Base-by-base conservation (phyloP, 2,113 vertebrate genomes). In the Anolis carolinensis region DNA sequence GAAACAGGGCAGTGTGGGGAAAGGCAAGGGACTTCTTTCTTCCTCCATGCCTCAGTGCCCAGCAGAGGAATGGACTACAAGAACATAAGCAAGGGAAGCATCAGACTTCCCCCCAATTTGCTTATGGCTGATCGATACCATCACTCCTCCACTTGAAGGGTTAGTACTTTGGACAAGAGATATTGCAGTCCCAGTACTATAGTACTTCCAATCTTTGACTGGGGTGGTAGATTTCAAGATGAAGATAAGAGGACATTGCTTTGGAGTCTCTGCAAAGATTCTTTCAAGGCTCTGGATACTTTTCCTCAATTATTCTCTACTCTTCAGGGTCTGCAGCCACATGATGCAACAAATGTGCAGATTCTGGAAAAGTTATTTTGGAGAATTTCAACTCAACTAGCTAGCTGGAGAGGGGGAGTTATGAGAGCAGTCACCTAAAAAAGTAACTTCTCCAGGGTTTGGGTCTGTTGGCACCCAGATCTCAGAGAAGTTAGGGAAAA, bases 61-160 rank as follows among this genome's bases (percentile, higher is more conserved):
- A 77, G 36, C 30, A 55, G 77, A 78, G 44, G 59, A 81, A 85
- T 50, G 84, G 72, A 75, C 82, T 75, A 78, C 82, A 84, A 81
- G 77, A 80, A 88, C 81, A 88, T 74, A 84, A 88, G 77, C 44
- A 84, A 88, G 76, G 77, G 77, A 88, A 80, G 82, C 77, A 74
- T 39, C 67, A 30, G 20, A 62, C 67, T 62, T 62, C 34, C 30
- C 63, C 75, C 23, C 27, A 52, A 36, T 3, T 59, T 48, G 50
- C 32, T 81, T 68, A 52, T 13, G 23, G n/a, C 21, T 67, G 14
- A 59, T 7, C 10, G 30, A 59, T n/a, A 67, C 52, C 32, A 32
- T 9, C 75, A 39, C 34, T 77, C 73, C 32, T 18, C 55, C 67
- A 50, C 16, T 11, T 48, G 34, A 72, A 32, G 27, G 8, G 23